A percentile compares a stretch with the other conserved stretches of the same genome.
Conservation (phyloP, 2,113 vertebrate species). For the Mormyrus iriodes region DNA sequence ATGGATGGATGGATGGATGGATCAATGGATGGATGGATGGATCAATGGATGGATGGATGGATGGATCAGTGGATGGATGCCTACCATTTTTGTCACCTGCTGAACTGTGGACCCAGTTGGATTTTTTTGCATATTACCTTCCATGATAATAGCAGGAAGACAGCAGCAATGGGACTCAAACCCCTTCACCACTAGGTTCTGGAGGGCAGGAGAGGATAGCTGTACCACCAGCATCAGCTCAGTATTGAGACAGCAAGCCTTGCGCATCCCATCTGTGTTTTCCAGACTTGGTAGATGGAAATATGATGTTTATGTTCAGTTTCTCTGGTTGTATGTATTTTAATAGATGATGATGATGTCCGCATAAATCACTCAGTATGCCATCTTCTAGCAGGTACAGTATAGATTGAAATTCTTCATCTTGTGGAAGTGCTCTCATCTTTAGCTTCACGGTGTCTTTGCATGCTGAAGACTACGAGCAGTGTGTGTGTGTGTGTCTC, state of each 20-base stretch:
- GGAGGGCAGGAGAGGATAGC: neutral
- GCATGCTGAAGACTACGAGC: neutral
- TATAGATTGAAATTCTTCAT: neutral
- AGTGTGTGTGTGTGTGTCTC: neutral
- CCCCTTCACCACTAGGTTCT: neutral
- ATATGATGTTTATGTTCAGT: neutral
- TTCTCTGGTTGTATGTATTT: neutral
- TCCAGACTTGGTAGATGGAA: neutral
- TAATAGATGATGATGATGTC: neutral
- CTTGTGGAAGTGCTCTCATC: neutral
- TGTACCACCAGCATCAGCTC: neutral
- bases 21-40: too few species aligned
- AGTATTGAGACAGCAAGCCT: neutral
- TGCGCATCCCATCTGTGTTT: neutral
- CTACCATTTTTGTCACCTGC: neutral
- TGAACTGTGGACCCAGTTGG: neutral
- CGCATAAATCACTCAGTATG: neutral
- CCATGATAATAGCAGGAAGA: neutral
- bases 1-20: neutral
- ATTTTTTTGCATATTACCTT: neutral
- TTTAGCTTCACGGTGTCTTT: neutral
- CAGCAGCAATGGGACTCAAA: neutral
- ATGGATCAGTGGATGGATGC: neutral
- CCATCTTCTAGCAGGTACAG: neutral
- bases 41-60: too few species aligned